Percentiles rank a stretch among this genome's conserved stretches.
Conservation (phyloP, 2,888 invertebrate genomes). For the Globia sparganii region DNA sequence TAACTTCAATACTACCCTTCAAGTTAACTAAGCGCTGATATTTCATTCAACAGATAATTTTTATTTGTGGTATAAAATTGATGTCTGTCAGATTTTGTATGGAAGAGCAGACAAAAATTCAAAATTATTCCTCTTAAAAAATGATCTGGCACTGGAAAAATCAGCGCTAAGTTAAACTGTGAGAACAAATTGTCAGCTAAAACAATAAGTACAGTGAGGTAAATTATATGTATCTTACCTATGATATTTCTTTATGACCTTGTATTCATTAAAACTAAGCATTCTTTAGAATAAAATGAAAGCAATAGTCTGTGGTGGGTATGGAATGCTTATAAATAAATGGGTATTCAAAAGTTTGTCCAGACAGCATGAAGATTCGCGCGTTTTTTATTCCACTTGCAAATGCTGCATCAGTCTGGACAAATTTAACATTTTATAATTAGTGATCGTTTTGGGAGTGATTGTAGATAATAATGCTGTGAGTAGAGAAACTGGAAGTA, state of each 20-base stretch:
- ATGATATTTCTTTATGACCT: neutral
- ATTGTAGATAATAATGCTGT: conserved; percentile 31
- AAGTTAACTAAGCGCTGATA: neutral
- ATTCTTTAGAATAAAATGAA: conserved; percentile 32
- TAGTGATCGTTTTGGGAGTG: conserved; percentile 29
- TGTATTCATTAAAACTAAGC: neutral
- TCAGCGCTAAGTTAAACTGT: neutral
- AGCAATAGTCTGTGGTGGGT: conserved; percentile 33
- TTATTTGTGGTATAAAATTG: neutral
- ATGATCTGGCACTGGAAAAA: neutral
- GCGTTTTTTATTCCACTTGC: neutral
- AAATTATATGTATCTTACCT: conserved; percentile 17
- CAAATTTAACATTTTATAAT: conserved; percentile 24
- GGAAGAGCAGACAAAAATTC: neutral
- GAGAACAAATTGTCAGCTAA: conserved; percentile 21
- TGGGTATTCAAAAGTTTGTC: conserved; percentile 15
- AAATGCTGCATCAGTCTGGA: neutral
- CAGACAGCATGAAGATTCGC: neutral
- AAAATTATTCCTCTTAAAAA: neutral
- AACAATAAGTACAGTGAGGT: conserved; percentile 17
- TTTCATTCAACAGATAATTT: neutral
- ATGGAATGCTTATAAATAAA: conserved; percentile 10
- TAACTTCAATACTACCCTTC: conserved; percentile 1
- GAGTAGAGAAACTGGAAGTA: conserved; percentile 21
- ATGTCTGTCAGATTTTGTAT: neutral